These are phyloP conservation scores for Biston betularia DNA, from an alignment of 2,888 invertebrate genomes.

Conservation along the genomic window DNA sequence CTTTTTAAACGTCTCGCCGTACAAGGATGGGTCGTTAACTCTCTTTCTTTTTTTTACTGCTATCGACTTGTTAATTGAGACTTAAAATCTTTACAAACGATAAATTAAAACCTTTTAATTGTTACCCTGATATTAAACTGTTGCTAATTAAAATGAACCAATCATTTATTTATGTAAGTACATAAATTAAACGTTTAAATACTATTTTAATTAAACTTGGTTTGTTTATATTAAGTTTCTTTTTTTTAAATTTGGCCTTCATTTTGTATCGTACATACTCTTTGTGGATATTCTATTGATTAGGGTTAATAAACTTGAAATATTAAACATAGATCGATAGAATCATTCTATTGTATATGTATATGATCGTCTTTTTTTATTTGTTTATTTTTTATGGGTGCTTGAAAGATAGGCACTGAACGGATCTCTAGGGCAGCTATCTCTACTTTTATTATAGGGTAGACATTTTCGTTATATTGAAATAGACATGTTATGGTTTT, in stretches of 20 bases:
- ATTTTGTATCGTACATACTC: neutral
- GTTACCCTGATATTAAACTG: slow-evolving; percentile 30
- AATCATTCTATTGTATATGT: no score
- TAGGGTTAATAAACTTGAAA: no score
- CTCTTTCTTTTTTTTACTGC: slow-evolving; percentile 21
- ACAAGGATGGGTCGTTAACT: slow-evolving; percentile 8
- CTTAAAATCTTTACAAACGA: slow-evolving; percentile 39
- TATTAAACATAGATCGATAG: no score
- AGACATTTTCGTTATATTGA: no score
- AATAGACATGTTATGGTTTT: no score
- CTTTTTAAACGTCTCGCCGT: slow-evolving; percentile 1
- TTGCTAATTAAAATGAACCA: slow-evolving; percentile 17
- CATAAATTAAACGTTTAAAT: slow-evolving; percentile 10
- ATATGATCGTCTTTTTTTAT: neutral
- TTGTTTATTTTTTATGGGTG: neutral
- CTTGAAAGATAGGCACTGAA: no score
- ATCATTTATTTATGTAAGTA: slow-evolving; percentile 14
- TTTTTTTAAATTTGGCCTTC: neutral
- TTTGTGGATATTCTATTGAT: no score
- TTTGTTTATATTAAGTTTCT: slow-evolving; percentile 2
- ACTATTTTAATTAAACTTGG: slow-evolving; percentile 7
- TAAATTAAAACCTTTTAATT: slow-evolving; percentile 44
- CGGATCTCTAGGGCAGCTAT: no score
- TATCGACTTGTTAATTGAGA: slow-evolving; percentile 38
- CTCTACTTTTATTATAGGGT: no score